Base-by-base conservation (phyloP, 2,888 invertebrate genomes). In the Drosophila borealis region DNA sequence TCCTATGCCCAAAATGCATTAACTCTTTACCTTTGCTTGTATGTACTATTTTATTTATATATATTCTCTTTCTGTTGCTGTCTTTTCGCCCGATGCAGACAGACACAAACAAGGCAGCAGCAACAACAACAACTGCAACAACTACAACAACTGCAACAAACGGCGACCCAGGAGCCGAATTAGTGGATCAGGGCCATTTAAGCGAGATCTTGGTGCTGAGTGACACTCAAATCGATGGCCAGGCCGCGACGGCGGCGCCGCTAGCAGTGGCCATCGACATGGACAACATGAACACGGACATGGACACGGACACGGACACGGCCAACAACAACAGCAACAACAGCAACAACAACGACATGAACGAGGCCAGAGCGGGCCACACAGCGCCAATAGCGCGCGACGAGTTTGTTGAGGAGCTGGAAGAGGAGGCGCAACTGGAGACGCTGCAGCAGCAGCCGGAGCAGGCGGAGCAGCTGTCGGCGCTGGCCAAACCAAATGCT, bases 161-260 rank as follows among this genome's bases (percentile, higher is more conserved):
- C 66, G 59, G 10, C 64, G 75, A 70, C 66, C 62, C 75, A 69
- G 79, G 62, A 77, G 77, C 67, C 48, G 82, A 82, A 74, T 82
- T 83, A 74, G 83, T 74, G 71, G 79, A 74, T 74, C 77, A 77
- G 77, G 79, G 79, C 78, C 73, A 82, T 78, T 81, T 78, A 71
- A 81, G 81, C 77, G 90, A 89, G 78, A 82, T 90, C 84, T 83
- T 83, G 83, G 89, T 90, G 70, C 81, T 86, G 82, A 89, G 89
- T 86, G 89, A 89, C 89, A 86, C 86, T 70, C 82, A 88, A 87
- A 87, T 88, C 86, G 88, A 84, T 86, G 80, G 74, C 66, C 49
- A 14, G 54, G 36, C 44, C 63, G 60, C 78, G 65, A 73, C 66
- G 70, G 53, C 79, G 72, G 71, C 79, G 78, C 75, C 81, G 70